A percentile compares a stretch with the other conserved stretches of the same genome.
These are phyloP conservation scores for Telmatochromis sp. DNA, from an alignment of 2,113 vertebrate species.

Conservation along the genomic window DNA sequence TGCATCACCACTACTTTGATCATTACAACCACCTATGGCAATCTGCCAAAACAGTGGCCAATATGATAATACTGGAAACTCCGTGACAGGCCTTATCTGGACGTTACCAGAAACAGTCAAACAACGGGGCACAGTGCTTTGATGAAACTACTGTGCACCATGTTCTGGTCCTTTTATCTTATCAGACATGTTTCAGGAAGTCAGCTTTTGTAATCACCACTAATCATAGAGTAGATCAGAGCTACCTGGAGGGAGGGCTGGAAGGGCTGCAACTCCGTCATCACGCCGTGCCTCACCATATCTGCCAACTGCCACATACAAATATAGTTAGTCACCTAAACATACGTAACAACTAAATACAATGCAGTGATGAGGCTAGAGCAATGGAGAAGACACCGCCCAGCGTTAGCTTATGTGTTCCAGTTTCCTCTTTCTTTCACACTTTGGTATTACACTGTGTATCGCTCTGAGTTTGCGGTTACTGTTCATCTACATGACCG, in stretches of 20 bases:
- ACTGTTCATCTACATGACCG: not conserved
- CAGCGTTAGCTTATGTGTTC: not conserved
- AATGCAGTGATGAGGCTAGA: not conserved
- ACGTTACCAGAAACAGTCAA: slow-evolving; percentile 4
- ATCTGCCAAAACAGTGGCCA: not conserved
- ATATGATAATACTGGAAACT: slow-evolving; percentile 10
- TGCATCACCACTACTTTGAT: not conserved
- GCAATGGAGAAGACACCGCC: not conserved
- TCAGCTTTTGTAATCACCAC: not conserved
- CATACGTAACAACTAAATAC: not conserved
- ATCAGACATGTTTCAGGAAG: not conserved
- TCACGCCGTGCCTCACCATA: slow-evolving; percentile 57
- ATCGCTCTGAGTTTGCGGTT: not conserved
- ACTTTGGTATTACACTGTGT: not conserved
- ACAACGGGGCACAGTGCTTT: not conserved
- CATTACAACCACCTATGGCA: not conserved
- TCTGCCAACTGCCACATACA: slow-evolving; percentile 44
- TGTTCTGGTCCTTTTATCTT: not conserved
- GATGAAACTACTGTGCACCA: not conserved
- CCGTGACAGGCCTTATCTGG: not conserved
- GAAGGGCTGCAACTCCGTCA: slow-evolving; percentile 57
- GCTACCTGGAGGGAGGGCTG: slow-evolving; percentile 57
- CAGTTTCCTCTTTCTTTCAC: not conserved
- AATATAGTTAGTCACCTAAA: not conserved
- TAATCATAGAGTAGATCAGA: not conserved